Evolutionary conservation across 2,888 invertebrate species (phyloP), one percentile per base, ranked within the genome.

Genomic region (Hipparchia sbordonii): DNA sequence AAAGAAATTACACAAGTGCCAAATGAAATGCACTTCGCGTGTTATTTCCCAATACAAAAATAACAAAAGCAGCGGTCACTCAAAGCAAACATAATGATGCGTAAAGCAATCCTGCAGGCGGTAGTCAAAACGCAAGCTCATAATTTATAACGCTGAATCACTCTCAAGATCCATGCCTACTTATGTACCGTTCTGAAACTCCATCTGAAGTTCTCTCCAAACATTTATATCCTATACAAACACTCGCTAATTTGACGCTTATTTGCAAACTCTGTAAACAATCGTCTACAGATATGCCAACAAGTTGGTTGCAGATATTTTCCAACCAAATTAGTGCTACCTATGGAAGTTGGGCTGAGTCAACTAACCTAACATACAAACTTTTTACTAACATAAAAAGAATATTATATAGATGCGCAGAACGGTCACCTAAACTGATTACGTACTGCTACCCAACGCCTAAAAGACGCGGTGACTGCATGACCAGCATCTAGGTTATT

Each of bases 211-310:
- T 67, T 62, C 57, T 70, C 61, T 57, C 67, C 51, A 70, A 72
- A 72, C 67, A 70, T 59, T 70, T 61, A 48, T 52, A 13, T 52
- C 65, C 67, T 74, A 74, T 62, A 62, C 56, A 68, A 72, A 71
- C 65, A 72, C 61, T 66, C 61, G 68, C 72, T 71, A 71, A 75
- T 71, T 71, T 68, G 61, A 67, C 54, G 69, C 63, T 63, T 65
- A 74, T 72, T 73, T 70, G 68, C 72, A 71, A 74, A 60, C 72
- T 72, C 63, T 63, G 72, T 72, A 73, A 76, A 74, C 74, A 76
- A 69, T 46, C 46, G 8, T 61, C 6, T 61, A 13, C 62, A 62
- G 46, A 46, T 62, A 13, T 13, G 13, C 13, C 62, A 13, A 62
- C 62, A 62, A 48, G 48, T 46, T 9, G 8, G 13, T 67, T 74